Evolutionary conservation across 2,888 invertebrate genomes (phyloP), one percentile per base, ranked within the genome.

Genomic region (Orthosia incerta): DNA sequence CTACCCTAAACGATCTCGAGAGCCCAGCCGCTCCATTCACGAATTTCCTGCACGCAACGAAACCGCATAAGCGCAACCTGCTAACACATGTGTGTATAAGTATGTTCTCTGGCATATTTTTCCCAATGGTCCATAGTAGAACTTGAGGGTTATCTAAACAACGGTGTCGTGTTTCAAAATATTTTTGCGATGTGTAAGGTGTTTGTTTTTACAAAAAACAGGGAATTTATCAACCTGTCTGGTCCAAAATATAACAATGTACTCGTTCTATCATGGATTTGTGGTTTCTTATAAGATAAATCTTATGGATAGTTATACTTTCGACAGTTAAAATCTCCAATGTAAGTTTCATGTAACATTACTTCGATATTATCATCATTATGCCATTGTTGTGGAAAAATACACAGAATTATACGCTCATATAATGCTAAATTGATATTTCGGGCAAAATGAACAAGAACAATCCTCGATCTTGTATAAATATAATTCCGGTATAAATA

Each of bases 31-130:
- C 92, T 93, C 92, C 95, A 95, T 95, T 95, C 91, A 94, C 89
- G 89, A 95, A 94, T 95, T 91, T 96, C 95, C 95, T 96, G 96
- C 94, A 95, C 93, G 95, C 95, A 90, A 95, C 83, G 95, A 95
- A 95, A 93, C 94, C 95, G 88, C 91, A 94, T 88, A 95, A 95
- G 93, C 90, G 93, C 90, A 93, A 93, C 94, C 94, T 94, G 92
- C 87, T 86, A 81, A 76, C 86, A 86, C 78, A 82, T 82, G 80
- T 80, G 80, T 81, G 76, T 75, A 81, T 71, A 77, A 66, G 56
- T 74, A 66, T 71, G 71, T 86, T 86, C 85, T 85, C 87, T 77
- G 81, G 72, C 71, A 88, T 81, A 89, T 87, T 87, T 60, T 89
- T 89, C 88, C 86, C 86, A 82, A 76, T 85, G 63, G 66, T 76